Conservation (phyloP, 1,140 invertebrate genomes). For the Daktulosphaira vitifoliae region DNA sequence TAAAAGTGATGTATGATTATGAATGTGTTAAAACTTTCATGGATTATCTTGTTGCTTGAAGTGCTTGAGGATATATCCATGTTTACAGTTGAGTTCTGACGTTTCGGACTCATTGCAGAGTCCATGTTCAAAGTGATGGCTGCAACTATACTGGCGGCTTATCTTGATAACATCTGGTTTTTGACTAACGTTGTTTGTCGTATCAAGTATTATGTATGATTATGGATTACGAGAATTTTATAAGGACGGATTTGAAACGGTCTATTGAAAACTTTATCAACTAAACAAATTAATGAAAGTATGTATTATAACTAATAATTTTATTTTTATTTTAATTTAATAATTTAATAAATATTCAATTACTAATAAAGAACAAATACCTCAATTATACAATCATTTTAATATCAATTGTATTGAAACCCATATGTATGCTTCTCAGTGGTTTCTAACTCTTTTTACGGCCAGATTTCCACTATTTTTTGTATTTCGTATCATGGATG, state of each 20-base stretch:
- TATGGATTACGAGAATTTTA: conserved; percentile 91
- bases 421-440: conserved; percentile 99
- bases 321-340: too few relatives aligned
- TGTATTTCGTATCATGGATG: conserved; percentile 94
- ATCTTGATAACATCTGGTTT: too few relatives aligned
- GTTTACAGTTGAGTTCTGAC: too few relatives aligned
- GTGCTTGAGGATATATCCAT: too few relatives aligned
- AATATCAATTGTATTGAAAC: conserved; percentile 83
- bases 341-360: not conserved
- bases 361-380: conserved; percentile 68
- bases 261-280: conserved; percentile 92
- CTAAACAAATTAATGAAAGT: conserved; percentile 90
- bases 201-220: conserved; percentile 95
- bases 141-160: too few relatives aligned
- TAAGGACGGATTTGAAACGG: conserved; percentile 90
- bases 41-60: too few relatives aligned
- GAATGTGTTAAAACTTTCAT: too few relatives aligned
- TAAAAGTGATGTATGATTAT: too few relatives aligned
- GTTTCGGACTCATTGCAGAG: too few relatives aligned
- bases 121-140: too few relatives aligned
- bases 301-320: too few relatives aligned
- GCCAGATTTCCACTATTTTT: conserved; percentile 95
- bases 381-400: conserved; percentile 85
- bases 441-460: conserved; percentile 98
- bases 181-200: conserved; percentile 93